A percentile compares a stretch with the other conserved stretches of the same genome.
These are phyloP conservation scores for Helarctos malayanus DNA, from an alignment of 2,797 vertebrate genomes.

Conservation along the genomic window DNA sequence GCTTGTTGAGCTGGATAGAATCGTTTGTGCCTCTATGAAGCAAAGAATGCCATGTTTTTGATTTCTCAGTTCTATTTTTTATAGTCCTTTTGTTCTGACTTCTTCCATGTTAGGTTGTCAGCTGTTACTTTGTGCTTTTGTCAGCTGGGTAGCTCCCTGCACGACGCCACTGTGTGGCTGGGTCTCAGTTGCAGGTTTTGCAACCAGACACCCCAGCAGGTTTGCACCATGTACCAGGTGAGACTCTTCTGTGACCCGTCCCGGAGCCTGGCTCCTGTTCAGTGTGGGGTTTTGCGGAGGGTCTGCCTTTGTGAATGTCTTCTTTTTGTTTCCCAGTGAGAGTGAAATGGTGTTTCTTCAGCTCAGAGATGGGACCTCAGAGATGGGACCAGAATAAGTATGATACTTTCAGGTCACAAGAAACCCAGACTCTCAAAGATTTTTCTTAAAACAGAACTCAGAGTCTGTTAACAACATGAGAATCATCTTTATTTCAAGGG, in stretches of 20 bases:
- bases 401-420: neutral
- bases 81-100: neutral
- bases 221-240: neutral
- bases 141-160: neutral
- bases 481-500: neutral
- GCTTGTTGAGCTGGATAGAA: neutral
- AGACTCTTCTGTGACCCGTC: neutral
- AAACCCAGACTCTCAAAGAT: neutral
- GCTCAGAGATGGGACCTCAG: neutral
- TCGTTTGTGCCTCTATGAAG: neutral
- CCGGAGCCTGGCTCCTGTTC: neutral
- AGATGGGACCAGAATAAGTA: neutral
- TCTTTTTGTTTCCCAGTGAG: neutral
- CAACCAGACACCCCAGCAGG: neutral
- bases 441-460: neutral
- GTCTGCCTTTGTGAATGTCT: neutral
- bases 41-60: neutral
- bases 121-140: constrained; percentile 9
- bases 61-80: neutral
- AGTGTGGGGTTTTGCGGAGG: too few species aligned
- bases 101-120: constrained; percentile 24
- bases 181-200: neutral
- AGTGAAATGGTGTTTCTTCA: neutral
- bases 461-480: neutral
- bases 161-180: neutral